Evolutionary conservation across 1,140 invertebrate species (phyloP), one percentile per base, ranked within the genome.

Genomic region (Hyles euphorbiae): DNA sequence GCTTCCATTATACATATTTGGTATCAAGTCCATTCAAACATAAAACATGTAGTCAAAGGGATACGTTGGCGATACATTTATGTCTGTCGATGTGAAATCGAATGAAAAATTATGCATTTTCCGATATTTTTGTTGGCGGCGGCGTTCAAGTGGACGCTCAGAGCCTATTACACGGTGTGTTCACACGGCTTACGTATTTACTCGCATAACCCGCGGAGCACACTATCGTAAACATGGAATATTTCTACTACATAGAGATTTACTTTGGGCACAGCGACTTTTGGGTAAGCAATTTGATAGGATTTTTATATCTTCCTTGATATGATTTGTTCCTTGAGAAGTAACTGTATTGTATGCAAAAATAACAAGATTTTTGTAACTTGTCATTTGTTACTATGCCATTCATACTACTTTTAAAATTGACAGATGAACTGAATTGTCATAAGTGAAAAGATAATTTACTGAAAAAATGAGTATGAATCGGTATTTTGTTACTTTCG

Each of bases 51-150:
- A 51, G 54, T 72, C 64, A 72, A 72, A 70, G 65, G 44, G 60
- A 10, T 44, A 50, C 53, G 58, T 50, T 53, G 57, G 51, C 52
- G 45, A 50, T 45, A 60, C 45, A 60, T 63, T 58, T 64, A 12
- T 57, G 60, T 50, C 58, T 71, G 70, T 75, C 68, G 58, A 74
- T 78, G 81, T 87, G 81, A 76, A 87, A 87, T 87, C 80, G 78
- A 62, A 87, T 81, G 84, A 79, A 84, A 86, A 87, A 84, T 82
- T 76, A 80, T 87, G 68, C 70, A 73, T 82, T 84, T 84, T 84
- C 76, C 77, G 76, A 79, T 74, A 71, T 48, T 78, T 76, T 78
- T 71, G 65, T 70, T 61, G 44, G 54, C 9, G 58, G 60, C 68
- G 61, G 56, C 72, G 70, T 70, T 76, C 75, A 76, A 72, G 70